Base-by-base conservation (phyloP, 2,888 invertebrate species). In the Esperia sulphurella region DNA sequence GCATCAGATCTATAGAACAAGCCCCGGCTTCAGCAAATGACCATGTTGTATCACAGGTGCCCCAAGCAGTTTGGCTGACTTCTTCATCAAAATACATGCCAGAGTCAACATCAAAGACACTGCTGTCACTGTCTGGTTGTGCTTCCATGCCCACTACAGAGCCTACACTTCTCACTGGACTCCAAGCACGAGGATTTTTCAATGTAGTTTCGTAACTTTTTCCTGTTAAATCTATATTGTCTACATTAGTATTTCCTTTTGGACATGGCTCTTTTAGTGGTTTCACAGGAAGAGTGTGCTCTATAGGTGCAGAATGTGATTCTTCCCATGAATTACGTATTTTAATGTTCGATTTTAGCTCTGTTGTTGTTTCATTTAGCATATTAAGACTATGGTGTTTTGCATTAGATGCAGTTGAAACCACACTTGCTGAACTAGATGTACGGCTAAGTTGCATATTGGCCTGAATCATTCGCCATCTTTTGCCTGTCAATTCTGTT, bases 141-240 rank as follows among this genome's bases (percentile, higher is more conserved):
- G 94, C 96, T 80, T 96, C 96, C 66, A 94, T 94, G 1, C 95
- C 96, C 14, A 93, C 93, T 43, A 96, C 94, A 21, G 96, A 96
- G 8, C 96, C 96, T 8, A 95, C 95, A 69, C 95, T 96, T 56
- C 95, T 92, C n/a, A 96, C 95, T 13, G 96, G 96, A 68, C 95
- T 96, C 96, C 96, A 96, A 29, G 95, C 95, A 65, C 95, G 92
- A 14, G 95, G 95, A 80, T 95, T 95, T 64, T 93, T 94, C n/a
- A 94, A 80, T 57, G 93, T 93, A 5, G 92, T 92, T 77, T 94
- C 94, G 78, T 92, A 93, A 71, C 92, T 92, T 76, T 93, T 94
- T 9, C 92, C 92, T 12, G 91, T 88, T 13, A 93, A 81, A 70
- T 92, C 92, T 45, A 91, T 84, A 51, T 76, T 80, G 56, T 87